Evolutionary conservation across 2,113 vertebrate species (phyloP).

Genomic region (Thalassarche chlororhynchos): DNA sequence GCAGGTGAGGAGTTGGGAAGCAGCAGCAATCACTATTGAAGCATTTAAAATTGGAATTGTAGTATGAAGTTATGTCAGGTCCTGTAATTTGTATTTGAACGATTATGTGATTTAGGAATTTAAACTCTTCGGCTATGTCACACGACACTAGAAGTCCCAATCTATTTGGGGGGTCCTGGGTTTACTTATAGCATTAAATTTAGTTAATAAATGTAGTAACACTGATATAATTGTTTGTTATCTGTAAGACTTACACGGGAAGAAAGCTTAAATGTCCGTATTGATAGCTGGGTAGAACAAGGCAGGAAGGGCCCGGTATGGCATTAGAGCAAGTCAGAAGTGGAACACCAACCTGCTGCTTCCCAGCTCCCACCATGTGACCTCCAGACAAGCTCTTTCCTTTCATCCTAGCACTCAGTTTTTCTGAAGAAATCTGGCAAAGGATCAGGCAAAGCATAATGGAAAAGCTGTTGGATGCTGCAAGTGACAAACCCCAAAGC

Average conservation of each 20-base stretch:
- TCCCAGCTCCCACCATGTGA: neutral
- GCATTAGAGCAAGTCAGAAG: neutral
- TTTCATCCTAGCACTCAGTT: neutral
- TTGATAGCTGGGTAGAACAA: neutral
- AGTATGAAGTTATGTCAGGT: neutral
- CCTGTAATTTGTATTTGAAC: neutral
- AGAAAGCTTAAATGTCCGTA: neutral
- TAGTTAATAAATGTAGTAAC: neutral
- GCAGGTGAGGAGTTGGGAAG: neutral
- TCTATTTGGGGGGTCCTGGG: neutral
- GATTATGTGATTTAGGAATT: neutral
- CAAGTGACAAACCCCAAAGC: neutral
- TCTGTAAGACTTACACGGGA: neutral
- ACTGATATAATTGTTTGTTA: neutral
- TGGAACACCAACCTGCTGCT: neutral
- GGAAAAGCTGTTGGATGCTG: neutral
- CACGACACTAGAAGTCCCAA: neutral
- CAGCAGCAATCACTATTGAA: neutral
- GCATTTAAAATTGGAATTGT: neutral
- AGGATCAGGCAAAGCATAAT: neutral
- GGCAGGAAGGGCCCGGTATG: neutral
- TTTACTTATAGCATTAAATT: neutral
- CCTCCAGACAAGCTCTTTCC: neutral
- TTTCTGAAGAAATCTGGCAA: neutral
- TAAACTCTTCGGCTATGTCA: neutral